Evolutionary conservation across 2,797 vertebrate genomes (phyloP).

Genomic region (Neosalanx taihuensis): DNA sequence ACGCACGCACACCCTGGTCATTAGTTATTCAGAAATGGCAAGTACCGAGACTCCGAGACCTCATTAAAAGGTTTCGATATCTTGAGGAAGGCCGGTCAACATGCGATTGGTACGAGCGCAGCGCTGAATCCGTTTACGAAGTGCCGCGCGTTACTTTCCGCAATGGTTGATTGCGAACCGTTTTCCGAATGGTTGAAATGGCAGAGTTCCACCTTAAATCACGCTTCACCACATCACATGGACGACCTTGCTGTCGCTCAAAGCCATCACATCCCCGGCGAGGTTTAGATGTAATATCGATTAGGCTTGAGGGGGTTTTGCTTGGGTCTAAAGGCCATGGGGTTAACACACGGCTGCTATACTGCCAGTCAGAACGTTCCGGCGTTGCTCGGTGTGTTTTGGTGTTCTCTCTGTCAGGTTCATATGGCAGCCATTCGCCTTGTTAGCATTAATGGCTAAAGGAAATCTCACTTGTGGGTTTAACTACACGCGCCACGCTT

Average conservation of each 20-base stretch:
- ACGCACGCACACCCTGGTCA: constrained; percentile 28
- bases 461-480: not conserved
- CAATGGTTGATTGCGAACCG: too few species aligned
- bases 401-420: too few species aligned
- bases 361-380: not conserved
- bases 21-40: constrained; percentile 64
- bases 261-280: too few species aligned
- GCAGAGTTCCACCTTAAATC: too few species aligned
- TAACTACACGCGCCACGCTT: too few species aligned
- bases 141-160: too few species aligned
- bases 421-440: too few species aligned
- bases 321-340: not conserved
- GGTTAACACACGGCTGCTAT: not conserved
- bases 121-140: not conserved
- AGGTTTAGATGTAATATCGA: not conserved
- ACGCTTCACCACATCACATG: too few species aligned
- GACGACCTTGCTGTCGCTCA: too few species aligned
- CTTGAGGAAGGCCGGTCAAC: not conserved
- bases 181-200: not conserved
- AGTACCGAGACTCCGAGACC: constrained; percentile 60
- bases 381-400: not conserved
- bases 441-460: too few species aligned
- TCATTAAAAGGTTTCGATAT: constrained; percentile 39
- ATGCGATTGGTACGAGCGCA: too few species aligned
- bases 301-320: not conserved